These are phyloP conservation scores for Heterohyrax brucei DNA, from an alignment of 2,797 vertebrate species.

Conservation along the genomic window DNA sequence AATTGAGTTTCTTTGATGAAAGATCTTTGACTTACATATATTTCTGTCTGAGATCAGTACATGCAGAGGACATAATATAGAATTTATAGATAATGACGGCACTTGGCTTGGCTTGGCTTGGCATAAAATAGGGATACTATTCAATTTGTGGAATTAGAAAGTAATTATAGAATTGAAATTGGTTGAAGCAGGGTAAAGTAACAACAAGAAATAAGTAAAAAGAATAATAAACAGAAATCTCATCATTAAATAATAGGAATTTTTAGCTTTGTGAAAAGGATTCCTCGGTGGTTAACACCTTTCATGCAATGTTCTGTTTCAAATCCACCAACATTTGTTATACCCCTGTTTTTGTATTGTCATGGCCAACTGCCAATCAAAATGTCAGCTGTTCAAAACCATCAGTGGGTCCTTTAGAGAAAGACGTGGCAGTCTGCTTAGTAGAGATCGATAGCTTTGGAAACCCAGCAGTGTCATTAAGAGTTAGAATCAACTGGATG, in stretches of 20 bases:
- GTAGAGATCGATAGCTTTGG: too few species aligned
- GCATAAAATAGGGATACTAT: neutral
- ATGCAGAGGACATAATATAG: neutral
- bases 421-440: too few species aligned
- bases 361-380: neutral
- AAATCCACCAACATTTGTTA: constrained; percentile 18
- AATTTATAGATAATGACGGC: neutral
- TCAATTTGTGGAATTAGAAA: neutral
- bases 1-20: constrained; percentile 15
- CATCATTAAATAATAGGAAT: neutral
- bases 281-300: neutral
- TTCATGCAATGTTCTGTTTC: constrained; percentile 9
- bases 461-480: too few species aligned
- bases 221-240: neutral
- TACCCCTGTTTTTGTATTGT: neutral
- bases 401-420: too few species aligned
- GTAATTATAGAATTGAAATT: constrained; percentile 13
- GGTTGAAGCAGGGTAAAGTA: constrained; percentile 1
- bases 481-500: too few species aligned
- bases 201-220: neutral
- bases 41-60: neutral
- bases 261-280: constrained; percentile 3
- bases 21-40: neutral
- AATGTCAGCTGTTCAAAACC: too few species aligned
- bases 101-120: too few species aligned